Evolutionary conservation across 2,113 vertebrate species (phyloP).

Genomic region (Embiotoca jacksoni): DNA sequence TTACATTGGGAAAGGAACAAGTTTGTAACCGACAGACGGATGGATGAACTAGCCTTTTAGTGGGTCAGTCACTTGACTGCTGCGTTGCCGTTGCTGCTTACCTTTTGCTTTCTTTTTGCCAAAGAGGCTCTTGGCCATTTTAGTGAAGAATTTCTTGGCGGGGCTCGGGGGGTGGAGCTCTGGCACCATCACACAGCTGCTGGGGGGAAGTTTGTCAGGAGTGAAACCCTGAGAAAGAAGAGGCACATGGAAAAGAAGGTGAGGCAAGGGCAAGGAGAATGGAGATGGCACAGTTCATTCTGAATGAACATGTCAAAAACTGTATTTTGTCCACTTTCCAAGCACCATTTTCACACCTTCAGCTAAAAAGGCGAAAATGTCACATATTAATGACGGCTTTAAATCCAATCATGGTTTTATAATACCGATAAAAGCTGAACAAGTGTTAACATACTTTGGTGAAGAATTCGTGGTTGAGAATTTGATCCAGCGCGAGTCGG

Average conservation of each 20-base stretch:
- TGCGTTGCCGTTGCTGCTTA: slow-evolving; percentile 61
- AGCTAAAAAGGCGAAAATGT: neutral
- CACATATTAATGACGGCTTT: too few relatives aligned
- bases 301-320: too few relatives aligned
- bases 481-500: slow-evolving; percentile 93
- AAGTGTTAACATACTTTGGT: slow-evolving; percentile 86
- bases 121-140: slow-evolving; percentile 97
- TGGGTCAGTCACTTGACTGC: neutral
- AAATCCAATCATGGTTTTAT: neutral
- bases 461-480: slow-evolving; percentile 96
- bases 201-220: slow-evolving; percentile 93
- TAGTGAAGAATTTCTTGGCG: slow-evolving; percentile 94
- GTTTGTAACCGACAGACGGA: neutral
- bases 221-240: slow-evolving; percentile 88
- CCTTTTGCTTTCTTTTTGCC: slow-evolving; percentile 93
- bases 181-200: slow-evolving; percentile 93
- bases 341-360: neutral
- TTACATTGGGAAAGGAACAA: neutral
- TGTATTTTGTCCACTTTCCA: too few relatives aligned
- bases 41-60: neutral
- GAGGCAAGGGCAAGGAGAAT: neutral
- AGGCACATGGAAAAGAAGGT: neutral
- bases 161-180: slow-evolving; percentile 93
- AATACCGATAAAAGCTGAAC: neutral
- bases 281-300: too few relatives aligned